A percentile compares a stretch with the other conserved stretches of the same genome.
Evolutionary conservation across 1,140 invertebrate species (phyloP).

Genomic region (Apolygus lucorum): DNA sequence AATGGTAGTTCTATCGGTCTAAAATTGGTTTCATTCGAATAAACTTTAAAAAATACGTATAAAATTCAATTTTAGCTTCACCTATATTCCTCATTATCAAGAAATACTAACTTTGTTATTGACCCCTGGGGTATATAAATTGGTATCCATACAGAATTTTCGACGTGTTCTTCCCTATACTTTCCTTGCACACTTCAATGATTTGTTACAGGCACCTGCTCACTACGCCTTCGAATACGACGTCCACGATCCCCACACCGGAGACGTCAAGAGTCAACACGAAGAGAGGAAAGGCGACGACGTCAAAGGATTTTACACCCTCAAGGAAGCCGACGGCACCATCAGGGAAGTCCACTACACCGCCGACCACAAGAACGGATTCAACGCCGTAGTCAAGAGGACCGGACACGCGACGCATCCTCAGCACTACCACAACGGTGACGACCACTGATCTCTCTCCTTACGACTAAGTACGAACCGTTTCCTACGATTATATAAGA

Average conservation of each 20-base stretch:
- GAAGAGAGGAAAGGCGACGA: conserved; percentile 37
- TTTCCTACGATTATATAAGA: no score
- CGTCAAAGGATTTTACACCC: conserved; percentile 41
- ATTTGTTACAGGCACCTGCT: conserved; percentile 17
- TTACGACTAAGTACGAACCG: no score
- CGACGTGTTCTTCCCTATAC: no score
- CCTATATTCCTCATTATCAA: no score
- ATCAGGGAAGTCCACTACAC: conserved; percentile 43
- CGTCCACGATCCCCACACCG: conserved; percentile 46
- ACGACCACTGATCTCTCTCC: conserved; percentile 1
- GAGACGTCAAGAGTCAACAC: conserved; percentile 51
- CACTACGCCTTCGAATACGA: conserved; percentile 42
- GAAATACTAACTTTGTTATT: no score
- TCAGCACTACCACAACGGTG: conserved; percentile 22
- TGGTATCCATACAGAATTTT: no score
- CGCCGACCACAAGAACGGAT: conserved; percentile 45
- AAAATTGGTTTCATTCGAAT: no score
- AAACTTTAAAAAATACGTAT: no score
- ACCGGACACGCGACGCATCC: conserved; percentile 50
- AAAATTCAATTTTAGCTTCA: no score
- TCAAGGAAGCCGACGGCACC: conserved; percentile 43
- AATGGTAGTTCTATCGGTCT: no score
- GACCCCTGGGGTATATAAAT: no score
- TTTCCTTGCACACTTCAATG: no score
- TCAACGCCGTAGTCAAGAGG: conserved; percentile 43